Base-by-base conservation (phyloP, 1,140 invertebrate genomes). In the Procambarus clarkii region DNA sequence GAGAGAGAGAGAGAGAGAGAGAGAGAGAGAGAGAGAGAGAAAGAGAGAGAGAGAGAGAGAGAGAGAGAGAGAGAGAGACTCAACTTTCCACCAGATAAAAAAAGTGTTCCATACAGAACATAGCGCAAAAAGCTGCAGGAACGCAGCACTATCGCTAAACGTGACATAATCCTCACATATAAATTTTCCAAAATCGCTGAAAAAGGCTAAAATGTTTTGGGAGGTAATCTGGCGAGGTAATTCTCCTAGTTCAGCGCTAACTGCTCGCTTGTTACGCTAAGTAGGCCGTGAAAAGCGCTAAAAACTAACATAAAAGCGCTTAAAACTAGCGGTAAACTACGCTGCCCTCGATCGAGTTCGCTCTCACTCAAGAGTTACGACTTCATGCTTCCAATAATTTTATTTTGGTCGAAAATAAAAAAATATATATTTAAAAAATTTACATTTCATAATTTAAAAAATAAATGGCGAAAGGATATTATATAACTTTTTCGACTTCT, bases 191-290 rank as follows among this genome's bases (percentile, higher is more conserved):
- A 74, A 74, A 74, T 74, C 69, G n/a, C n/a, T 74, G 69, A 74
- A 74, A 74, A 74, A 54, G 13, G 60, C 21, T 69, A 69, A 69
- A 69, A 69, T 69, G 60, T 74, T 15, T 74, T 34, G 5, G 24
- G n/a, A 74, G 69, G 69, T 74, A 74, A 74, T 74, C 69, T 74
- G 69, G n/a, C n/a, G 69, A 74, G 24, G 69, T 74, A 74, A 74
- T 74, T 74, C 69, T 34, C 69, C 24, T 74, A 74, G 69, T 74
- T 74, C n/a, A 74, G 69, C 69, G n/a, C n/a, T 34, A 74, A 74
- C 69, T 74, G 69, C 69, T 74, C 69, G 69, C 69, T 74, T 74
- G 69, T 74, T 34, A 34, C 69, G 21, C 69, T 74, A 74, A 74
- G 69, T 74, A 74, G 69, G 69, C 69, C 69, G n/a, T 74, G 69